Percentiles rank a stretch among this genome's conserved stretches.
phyloP scores from a whole-genome alignment of 2,888 invertebrate species.

The Agrilus biguttatus region DNA sequence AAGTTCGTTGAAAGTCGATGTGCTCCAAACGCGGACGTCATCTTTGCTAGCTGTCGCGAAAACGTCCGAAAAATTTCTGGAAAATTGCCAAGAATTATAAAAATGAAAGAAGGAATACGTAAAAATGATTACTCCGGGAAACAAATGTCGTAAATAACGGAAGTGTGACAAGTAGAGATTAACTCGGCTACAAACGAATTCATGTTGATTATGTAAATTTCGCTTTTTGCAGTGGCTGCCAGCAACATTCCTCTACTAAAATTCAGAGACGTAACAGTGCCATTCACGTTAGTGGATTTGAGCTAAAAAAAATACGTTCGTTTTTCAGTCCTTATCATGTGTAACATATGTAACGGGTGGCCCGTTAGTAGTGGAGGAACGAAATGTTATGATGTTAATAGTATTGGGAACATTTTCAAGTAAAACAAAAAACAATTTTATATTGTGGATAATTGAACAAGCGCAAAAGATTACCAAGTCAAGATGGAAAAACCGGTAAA shows the following conservation, averaged over 20 bases:
- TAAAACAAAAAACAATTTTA: no score
- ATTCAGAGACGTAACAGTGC: conserved; percentile 62
- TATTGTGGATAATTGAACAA: no score
- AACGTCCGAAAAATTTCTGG: conserved; percentile 63
- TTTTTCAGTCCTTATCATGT: neutral
- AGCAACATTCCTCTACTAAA: conserved; percentile 46
- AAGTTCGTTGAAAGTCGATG: conserved; percentile 60
- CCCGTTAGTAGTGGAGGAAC: no score
- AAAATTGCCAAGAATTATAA: conserved; percentile 10
- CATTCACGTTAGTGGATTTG: conserved; percentile 42
- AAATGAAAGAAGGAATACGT: neutral
- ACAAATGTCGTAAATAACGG: conserved; percentile 62
- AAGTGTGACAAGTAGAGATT: conserved; percentile 69
- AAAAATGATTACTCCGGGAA: conserved; percentile 59
- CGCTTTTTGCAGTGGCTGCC: conserved; percentile 62
- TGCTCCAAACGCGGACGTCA: conserved; percentile 77
- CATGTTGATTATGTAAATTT: conserved; percentile 65
- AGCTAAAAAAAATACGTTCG: conserved; percentile 21
- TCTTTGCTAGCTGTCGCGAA: conserved; percentile 79
- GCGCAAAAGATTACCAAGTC: no score
- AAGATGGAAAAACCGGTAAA: no score
- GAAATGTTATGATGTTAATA: no score
- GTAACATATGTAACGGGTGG: neutral
- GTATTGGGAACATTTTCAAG: no score
- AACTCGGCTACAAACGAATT: conserved; percentile 52